Evolutionary conservation across 2,888 invertebrate genomes (phyloP), one percentile per base, ranked within the genome.

Genomic region (Embidobia sp.): DNA sequence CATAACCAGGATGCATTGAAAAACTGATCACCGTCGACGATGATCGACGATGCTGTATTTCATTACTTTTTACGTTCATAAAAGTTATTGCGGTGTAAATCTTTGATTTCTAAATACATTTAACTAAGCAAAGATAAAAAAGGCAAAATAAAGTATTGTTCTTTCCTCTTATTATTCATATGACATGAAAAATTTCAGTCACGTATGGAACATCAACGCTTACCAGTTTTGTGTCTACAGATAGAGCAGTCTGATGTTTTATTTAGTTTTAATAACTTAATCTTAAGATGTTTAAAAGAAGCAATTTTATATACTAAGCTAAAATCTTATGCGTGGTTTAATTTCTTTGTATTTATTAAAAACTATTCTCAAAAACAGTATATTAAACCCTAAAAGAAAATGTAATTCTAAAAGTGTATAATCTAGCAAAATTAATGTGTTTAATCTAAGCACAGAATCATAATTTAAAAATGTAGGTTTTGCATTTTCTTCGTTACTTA

Each of bases 181-280:
- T 44, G 53, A 74, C 40, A 67, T 64, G 3, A 53, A 48, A 66
- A 27, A 67, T 67, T 51, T 59, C 16, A 59, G 67, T 67, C 75
- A 75, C 67, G 75, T 67, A 46, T 18, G 3, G 26, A 48, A 37
- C 53, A 74, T 67, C 75, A 75, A 67, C 61, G 75, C 67, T 61
- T 67, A 61, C 67, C 55, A 67, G 61, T 51, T 75, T 75, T 75
- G 51, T 67, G 67, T 53, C 67, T 75, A 67, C 61, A 61, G 53
- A 75, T 75, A 75, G 57, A 10, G 53, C 48, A 63, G 46, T 19
- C 61, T 55, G 29, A 69, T 69, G 53, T 67, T 75, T 75, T 63
- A 75, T 67, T 67, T 74, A 61, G 61, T 66, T 74, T 63, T 67
- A 74, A 67, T 74, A 67, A 61, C 16, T 53, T 40, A 44, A 61